Evolutionary conservation across 1,140 invertebrate genomes (phyloP).

Genomic region (Philotrypesis tridentata): DNA sequence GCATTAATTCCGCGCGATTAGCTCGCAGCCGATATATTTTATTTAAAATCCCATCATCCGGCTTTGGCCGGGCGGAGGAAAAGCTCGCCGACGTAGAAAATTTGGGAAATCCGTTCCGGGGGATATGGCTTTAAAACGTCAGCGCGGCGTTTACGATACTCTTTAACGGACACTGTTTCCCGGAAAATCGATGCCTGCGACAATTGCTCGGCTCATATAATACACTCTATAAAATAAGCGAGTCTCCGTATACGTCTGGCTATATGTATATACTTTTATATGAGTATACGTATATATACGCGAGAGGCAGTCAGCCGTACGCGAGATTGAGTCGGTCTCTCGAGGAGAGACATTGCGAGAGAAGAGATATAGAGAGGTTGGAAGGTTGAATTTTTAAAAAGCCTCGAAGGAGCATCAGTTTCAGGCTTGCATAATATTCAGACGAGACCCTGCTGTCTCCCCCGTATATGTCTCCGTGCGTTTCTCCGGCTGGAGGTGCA

Average conservation of each 20-base stretch:
- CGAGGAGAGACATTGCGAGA: not conserved
- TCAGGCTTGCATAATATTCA: constrained; percentile 5
- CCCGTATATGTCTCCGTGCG: no score
- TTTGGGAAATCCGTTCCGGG: not conserved
- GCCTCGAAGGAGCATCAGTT: not conserved
- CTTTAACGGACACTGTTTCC: not conserved
- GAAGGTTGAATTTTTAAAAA: not conserved
- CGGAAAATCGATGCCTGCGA: no score
- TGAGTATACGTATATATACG: not conserved
- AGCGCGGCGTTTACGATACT: not conserved
- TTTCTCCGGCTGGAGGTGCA: no score
- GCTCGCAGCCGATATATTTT: not conserved
- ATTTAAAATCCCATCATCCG: constrained; percentile 11
- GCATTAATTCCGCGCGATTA: not conserved
- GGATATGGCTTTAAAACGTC: not conserved
- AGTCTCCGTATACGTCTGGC: no score
- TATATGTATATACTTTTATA: no score
- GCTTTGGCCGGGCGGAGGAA: not conserved
- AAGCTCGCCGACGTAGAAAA: not conserved
- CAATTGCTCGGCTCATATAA: no score
- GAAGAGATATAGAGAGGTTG: no score
- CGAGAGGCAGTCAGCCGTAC: not conserved
- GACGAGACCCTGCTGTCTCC: no score
- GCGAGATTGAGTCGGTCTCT: not conserved
- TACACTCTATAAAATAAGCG: no score